These are phyloP conservation scores for Drosophila infuscata DNA, from an alignment of 2,888 invertebrate species.

Conservation along the genomic window DNA sequence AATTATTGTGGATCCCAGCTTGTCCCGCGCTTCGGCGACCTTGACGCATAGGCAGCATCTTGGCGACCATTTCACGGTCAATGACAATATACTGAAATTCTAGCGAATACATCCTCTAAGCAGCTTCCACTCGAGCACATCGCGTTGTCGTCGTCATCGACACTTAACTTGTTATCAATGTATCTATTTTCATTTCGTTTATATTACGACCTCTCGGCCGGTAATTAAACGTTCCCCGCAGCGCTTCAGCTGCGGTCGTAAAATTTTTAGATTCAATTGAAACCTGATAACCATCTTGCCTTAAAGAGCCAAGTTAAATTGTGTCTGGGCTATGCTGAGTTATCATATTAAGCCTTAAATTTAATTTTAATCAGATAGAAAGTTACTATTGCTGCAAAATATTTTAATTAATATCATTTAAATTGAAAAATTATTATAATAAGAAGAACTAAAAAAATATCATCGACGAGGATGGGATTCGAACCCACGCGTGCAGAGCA, in stretches of 20 bases:
- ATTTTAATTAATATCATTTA: neutral
- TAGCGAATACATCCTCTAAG: constrained; percentile 47
- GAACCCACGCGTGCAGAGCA: constrained; percentile 95
- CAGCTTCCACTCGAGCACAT: constrained; percentile 37
- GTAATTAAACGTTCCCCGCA: constrained; percentile 49
- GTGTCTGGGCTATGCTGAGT: neutral
- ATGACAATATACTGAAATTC: constrained; percentile 75
- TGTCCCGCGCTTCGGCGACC: constrained; percentile 28
- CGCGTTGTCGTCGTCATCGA: constrained; percentile 31
- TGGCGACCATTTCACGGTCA: constrained; percentile 36
- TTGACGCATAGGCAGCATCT: constrained; percentile 42
- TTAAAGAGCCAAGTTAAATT: constrained; percentile 37
- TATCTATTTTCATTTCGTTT: constrained; percentile 75
- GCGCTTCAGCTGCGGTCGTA: constrained; percentile 39
- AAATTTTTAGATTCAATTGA: constrained; percentile 69
- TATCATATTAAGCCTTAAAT: constrained; percentile 1
- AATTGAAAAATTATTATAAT: constrained; percentile 1
- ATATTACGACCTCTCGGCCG: constrained; percentile 44
- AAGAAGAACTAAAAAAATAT: constrained; percentile 37
- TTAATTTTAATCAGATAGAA: neutral
- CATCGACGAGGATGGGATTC: constrained; percentile 92
- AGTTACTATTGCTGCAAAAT: neutral
- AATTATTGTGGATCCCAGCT: constrained; percentile 30
- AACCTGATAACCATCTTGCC: constrained; percentile 64
- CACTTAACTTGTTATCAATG: constrained; percentile 74